Evolutionary conservation across 2,113 vertebrate species (phyloP).

Genomic region (Nothocercus julius): DNA sequence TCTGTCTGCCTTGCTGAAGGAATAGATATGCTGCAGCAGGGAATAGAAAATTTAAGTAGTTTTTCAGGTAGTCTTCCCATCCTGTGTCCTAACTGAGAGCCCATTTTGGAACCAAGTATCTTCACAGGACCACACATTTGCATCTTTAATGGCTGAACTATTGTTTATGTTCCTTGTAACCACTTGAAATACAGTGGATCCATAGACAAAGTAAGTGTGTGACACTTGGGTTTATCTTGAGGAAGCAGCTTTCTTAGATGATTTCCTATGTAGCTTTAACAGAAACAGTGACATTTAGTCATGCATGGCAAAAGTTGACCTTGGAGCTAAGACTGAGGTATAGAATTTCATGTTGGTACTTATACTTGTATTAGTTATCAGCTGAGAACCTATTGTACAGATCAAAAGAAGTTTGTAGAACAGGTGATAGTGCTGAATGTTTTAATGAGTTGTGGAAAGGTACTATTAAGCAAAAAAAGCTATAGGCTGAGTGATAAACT

Average conservation of each 20-base stretch:
- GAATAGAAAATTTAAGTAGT: background rate
- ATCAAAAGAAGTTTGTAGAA: background rate
- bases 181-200: background rate
- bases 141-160: background rate
- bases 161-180: background rate
- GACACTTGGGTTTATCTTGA: background rate
- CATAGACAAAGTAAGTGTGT: background rate
- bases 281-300: background rate
- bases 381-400: background rate
- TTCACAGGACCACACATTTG: background rate
- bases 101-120: background rate
- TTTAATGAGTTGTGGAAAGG: background rate
- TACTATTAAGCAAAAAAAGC: background rate
- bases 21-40: background rate
- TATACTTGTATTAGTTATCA: background rate
- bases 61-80: slow-evolving; percentile 5
- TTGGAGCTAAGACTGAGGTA: background rate
- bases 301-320: background rate
- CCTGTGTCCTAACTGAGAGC: slow-evolving; percentile 5
- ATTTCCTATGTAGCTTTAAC: background rate
- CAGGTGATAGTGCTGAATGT: background rate
- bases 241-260: background rate
- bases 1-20: background rate
- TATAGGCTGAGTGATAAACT: background rate
- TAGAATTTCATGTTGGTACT: background rate